Percentiles rank a stretch among this genome's conserved stretches.
phyloP scores from a whole-genome alignment of 2,113 vertebrate genomes.

The Pungitius pungitius region DNA sequence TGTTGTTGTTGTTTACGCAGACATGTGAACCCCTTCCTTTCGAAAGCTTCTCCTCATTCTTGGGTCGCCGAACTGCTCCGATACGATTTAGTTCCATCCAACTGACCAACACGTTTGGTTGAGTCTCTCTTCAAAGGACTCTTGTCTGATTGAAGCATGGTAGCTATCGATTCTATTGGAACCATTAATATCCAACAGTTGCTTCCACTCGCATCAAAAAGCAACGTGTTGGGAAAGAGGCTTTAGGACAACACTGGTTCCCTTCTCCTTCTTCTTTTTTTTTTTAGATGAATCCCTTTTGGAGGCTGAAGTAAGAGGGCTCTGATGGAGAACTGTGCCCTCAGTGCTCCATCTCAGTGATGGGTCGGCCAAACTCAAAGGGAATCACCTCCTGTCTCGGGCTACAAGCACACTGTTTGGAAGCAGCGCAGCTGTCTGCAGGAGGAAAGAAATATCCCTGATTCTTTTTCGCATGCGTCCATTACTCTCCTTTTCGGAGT shows the following conservation, averaged over 20 bases:
- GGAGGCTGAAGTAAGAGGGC: slow-evolving; percentile 39
- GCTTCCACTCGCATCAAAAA: not conserved
- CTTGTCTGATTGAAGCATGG: not conserved
- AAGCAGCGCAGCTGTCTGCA: slow-evolving; percentile 47
- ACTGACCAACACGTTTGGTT: not conserved
- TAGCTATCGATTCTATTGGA: not conserved
- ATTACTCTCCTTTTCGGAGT: slow-evolving; percentile 67
- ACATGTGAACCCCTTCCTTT: not conserved
- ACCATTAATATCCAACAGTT: not conserved
- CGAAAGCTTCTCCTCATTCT: not conserved
- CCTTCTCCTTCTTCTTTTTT: not conserved
- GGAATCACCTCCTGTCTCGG: slow-evolving; percentile 55
- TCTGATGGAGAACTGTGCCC: slow-evolving; percentile 30
- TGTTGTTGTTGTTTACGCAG: not conserved
- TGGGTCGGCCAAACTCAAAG: slow-evolving; percentile 59
- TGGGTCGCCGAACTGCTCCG: no score
- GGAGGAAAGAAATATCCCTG: slow-evolving; percentile 66
- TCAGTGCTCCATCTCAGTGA: slow-evolving; percentile 56
- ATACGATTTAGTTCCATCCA: no score
- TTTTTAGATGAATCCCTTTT: not conserved
- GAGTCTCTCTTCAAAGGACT: not conserved
- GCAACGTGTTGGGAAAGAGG: not conserved
- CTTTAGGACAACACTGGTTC: not conserved
- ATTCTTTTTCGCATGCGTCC: slow-evolving; percentile 66
- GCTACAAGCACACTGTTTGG: slow-evolving; percentile 47